phyloP scores from a whole-genome alignment of 2,113 vertebrate species.

The Scytalopus superciliaris region DNA sequence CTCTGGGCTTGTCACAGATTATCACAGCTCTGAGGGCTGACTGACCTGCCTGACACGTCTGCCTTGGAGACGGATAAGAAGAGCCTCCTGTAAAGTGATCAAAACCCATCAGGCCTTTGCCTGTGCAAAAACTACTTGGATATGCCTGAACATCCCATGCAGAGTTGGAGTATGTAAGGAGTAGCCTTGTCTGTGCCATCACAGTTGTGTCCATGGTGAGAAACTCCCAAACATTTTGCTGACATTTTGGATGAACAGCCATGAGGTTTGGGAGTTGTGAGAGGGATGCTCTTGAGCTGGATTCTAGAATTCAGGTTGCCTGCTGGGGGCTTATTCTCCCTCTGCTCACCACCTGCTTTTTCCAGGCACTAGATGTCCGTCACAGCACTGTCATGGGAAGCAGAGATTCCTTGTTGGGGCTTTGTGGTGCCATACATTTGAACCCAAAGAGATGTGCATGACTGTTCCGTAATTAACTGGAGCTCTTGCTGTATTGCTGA shows the following conservation, averaged over 20 bases:
- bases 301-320: background rate
- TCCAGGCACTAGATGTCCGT: background rate
- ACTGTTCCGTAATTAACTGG: background rate
- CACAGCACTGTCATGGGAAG: accelerated
- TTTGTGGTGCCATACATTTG: background rate
- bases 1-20: background rate
- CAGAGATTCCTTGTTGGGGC: background rate
- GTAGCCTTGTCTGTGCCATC: background rate
- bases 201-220: background rate
- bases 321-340: background rate
- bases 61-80: background rate
- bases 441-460: background rate
- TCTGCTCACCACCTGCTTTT: background rate
- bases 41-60: background rate
- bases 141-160: background rate
- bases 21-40: background rate
- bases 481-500: background rate
- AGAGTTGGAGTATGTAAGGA: background rate
- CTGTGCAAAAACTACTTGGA: background rate
- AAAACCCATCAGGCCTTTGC: background rate
- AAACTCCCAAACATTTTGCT: background rate
- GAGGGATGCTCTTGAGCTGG: background rate
- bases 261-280: background rate
- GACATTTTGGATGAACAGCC: background rate
- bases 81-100: background rate